Evolutionary conservation across 2,113 vertebrate genomes (phyloP).

Genomic region (Labeo catla): DNA sequence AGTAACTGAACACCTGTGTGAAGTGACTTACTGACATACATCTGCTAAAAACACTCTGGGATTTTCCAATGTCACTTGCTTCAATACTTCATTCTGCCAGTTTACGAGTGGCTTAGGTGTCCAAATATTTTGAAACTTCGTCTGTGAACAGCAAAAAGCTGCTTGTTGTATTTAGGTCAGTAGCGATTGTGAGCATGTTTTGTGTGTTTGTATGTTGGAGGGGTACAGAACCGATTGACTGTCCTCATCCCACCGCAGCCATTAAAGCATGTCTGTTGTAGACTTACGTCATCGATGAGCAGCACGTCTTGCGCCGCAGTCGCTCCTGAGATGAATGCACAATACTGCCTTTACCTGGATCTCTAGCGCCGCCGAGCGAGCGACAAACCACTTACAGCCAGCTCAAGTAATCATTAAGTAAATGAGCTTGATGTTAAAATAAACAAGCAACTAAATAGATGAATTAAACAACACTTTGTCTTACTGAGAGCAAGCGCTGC

Average conservation of each 20-base stretch:
- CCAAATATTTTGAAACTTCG: not conserved
- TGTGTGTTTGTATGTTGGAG: not conserved
- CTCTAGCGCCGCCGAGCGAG: conserved; percentile 75
- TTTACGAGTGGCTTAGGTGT: not conserved
- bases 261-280: conserved; percentile 40
- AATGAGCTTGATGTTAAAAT: not conserved
- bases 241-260: not conserved
- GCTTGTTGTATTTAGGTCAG: not conserved
- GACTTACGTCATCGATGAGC: conserved; percentile 74
- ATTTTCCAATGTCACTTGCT: not conserved
- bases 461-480: not conserved
- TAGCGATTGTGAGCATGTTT: not conserved
- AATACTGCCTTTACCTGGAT: conserved; percentile 74
- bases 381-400: not conserved
- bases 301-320: conserved; percentile 75
- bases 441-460: not conserved
- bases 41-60: not conserved
- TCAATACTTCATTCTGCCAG: not conserved
- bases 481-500: not conserved
- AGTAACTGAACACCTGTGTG: not conserved
- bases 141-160: not conserved
- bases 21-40: not conserved
- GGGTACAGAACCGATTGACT: not conserved
- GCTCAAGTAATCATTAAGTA: not conserved
- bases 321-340: conserved; percentile 83